Conservation (phyloP, 2,113 vertebrate genomes). For the Lepidothrix coronata region DNA sequence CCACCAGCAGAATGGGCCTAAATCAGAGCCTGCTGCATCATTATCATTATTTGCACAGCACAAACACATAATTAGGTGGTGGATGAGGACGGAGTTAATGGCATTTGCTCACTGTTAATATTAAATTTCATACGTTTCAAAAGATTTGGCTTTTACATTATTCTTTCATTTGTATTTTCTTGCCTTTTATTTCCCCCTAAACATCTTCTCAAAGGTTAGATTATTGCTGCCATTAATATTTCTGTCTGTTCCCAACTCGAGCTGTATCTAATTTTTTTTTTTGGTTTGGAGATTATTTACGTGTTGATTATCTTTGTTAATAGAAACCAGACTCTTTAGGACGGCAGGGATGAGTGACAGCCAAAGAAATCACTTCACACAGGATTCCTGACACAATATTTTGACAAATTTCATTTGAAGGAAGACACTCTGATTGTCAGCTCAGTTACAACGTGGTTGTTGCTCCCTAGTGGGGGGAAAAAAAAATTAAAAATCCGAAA, state of each 20-base stretch:
- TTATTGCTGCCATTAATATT: neutral
- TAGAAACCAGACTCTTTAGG: conserved; percentile 27
- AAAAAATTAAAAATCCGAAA: neutral
- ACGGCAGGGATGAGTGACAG: conserved; percentile 49
- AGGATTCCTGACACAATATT: conserved; percentile 68
- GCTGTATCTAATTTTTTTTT: neutral
- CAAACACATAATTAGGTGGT: neutral
- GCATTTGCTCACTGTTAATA: neutral
- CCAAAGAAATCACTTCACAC: conserved; percentile 33
- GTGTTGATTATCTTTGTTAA: neutral
- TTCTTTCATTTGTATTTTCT: neutral
- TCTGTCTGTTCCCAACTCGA: neutral
- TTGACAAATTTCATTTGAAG: conserved; percentile 59
- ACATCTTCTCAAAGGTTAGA: neutral
- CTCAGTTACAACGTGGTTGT: conserved; percentile 49
- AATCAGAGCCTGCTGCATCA: rapidly evolving
- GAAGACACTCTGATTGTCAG: conserved; percentile 58
- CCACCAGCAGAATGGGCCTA: neutral
- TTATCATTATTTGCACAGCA: neutral
- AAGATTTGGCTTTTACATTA: neutral
- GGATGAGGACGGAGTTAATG: neutral
- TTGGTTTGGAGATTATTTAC: neutral
- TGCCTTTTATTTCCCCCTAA: neutral
- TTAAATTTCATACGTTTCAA: neutral
- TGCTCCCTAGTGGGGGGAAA: conserved; percentile 35